phyloP scores from a whole-genome alignment of 2,797 vertebrate genomes.

The Agapornis canus region DNA sequence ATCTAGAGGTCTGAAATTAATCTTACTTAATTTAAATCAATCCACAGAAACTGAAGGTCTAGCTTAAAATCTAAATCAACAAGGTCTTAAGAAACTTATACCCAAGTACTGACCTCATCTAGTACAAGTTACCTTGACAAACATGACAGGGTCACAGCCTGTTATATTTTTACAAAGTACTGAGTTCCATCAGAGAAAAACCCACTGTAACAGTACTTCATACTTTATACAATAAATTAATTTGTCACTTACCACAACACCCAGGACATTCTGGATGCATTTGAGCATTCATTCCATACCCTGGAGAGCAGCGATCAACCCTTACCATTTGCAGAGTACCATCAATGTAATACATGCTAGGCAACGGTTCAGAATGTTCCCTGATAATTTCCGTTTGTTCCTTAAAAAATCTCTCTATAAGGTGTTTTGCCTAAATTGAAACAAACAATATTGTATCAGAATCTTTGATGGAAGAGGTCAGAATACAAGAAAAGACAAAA shows the following conservation, averaged over 20 bases:
- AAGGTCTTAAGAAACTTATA: not conserved
- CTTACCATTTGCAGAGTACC: constrained; percentile 59
- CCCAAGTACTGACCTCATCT: not conserved
- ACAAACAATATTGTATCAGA: not conserved
- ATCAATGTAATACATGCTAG: constrained; percentile 68
- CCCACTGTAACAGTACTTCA: not conserved
- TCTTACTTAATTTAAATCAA: not conserved
- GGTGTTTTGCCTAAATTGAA: constrained; percentile 63
- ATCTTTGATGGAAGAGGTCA: not conserved
- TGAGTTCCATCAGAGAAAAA: not conserved
- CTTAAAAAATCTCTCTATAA: constrained; percentile 68
- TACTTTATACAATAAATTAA: not conserved
- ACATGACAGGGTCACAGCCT: not conserved
- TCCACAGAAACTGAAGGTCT: not conserved
- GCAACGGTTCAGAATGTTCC: not conserved
- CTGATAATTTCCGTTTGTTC: constrained; percentile 57
- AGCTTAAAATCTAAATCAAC: not conserved
- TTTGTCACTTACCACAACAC: constrained; percentile 62
- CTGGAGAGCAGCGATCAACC: constrained; percentile 56
- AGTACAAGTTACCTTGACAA: not conserved
- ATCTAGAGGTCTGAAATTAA: not conserved
- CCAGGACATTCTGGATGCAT: constrained; percentile 62
- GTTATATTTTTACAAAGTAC: not conserved
- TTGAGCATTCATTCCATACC: constrained; percentile 57
- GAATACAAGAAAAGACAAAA: not conserved